Base-by-base conservation (phyloP, 2,113 vertebrate species). In the Heterochromis multidens region DNA sequence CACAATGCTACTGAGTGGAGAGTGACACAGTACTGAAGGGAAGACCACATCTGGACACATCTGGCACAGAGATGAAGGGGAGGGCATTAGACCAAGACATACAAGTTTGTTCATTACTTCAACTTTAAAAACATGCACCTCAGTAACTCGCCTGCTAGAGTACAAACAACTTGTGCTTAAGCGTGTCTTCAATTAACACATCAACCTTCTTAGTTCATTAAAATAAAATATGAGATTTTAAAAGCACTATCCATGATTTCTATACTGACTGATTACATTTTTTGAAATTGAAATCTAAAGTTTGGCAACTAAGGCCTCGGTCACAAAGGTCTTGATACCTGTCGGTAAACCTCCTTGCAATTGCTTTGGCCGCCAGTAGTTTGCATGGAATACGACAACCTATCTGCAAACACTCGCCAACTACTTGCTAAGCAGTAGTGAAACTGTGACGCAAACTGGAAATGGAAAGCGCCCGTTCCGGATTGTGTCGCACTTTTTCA, bases 1-100 rank as follows among this genome's bases (percentile, higher is more conserved):
- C 85, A 83, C 72, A 21, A 31, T 37, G 61, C 54, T 65, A 25
- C 37, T 7, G 19, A 81, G 37, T 58, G 60, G 81, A 72, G 77
- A 74, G 35, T 83, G 80, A 81, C 46, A 19, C 82, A 80, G 13
- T 40, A 78, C 17, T 25, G 4, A 29, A 82, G 56, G 77, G 59
- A 82, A 70, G 79, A 57, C 54, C 79, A 83, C 59, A 84, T 89
- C 80, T 19, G 58, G 40, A 79, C 58, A 83, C 27, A 80, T 84
- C 49, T 74, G 70, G 70, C 70, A 74, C 6, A 33, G 46, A 74
- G 46, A 74, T 74, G 70, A 74, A 74, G 70, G 19, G 46, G 1
- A 74, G 29, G 46, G 6, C 70, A 0, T 74, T 52, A 31, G 70
- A n/a, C 2, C 43, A 74, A 74, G 43, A 52, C 0, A 74, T 54